A percentile compares a stretch with the other conserved stretches of the same genome.
These are phyloP conservation scores for Harpalus rufipes DNA, from an alignment of 2,888 invertebrate genomes.

Conservation along the genomic window DNA sequence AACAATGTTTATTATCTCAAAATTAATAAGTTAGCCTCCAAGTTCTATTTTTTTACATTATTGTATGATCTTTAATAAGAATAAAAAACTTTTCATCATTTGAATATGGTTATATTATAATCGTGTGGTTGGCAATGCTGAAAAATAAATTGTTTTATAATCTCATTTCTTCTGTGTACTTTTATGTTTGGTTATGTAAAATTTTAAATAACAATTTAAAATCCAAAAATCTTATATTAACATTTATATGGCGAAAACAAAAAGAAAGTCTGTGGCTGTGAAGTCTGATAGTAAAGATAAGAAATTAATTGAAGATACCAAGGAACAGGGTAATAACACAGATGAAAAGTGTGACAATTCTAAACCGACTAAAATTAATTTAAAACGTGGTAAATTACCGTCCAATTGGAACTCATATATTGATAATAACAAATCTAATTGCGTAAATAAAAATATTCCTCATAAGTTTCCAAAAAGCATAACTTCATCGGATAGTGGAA, in stretches of 20 bases:
- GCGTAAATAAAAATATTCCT: background rate
- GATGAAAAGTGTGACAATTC: background rate
- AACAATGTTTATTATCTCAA: no score
- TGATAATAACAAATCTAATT: background rate
- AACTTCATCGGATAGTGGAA: background rate
- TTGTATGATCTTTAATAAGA: no score
- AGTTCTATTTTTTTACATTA: no score
- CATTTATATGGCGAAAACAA: slow-evolving; percentile 16
- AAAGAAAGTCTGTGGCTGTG: background rate
- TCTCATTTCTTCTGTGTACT: background rate
- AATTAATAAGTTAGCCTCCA: no score
- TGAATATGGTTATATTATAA: no score
- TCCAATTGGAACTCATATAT: slow-evolving; percentile 50
- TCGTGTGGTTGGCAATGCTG: no score
- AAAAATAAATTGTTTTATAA: background rate
- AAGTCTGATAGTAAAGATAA: background rate
- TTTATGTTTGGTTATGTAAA: background rate
- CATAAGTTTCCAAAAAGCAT: slow-evolving; percentile 19
- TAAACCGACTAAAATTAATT: slow-evolving; percentile 20
- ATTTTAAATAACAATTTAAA: background rate
- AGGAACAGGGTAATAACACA: background rate
- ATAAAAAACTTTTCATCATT: no score
- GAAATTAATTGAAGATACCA: background rate
- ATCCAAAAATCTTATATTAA: background rate
- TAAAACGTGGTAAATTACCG: slow-evolving; percentile 45